Percentiles rank a stretch among this genome's conserved stretches.
Evolutionary conservation across 2,888 invertebrate species (phyloP).

Genomic region (Macrophya alboannulata): DNA sequence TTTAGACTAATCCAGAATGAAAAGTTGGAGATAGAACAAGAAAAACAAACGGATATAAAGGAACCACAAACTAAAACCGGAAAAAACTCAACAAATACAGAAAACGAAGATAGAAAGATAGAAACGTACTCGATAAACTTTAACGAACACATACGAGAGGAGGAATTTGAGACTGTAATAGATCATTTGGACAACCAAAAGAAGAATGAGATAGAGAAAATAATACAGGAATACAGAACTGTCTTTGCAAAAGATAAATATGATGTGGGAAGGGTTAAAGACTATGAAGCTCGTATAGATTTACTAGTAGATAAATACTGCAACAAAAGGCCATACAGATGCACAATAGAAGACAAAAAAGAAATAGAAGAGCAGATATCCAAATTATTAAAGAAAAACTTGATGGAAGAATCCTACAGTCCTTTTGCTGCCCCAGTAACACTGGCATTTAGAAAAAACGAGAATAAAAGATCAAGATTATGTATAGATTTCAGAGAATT

Average conservation of each 20-base stretch:
- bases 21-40: constrained; percentile 57
- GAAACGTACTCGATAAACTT: constrained; percentile 45
- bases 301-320: constrained; percentile 57
- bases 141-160: constrained; percentile 45
- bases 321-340: constrained; percentile 57
- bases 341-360: constrained; percentile 56
- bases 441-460: constrained; percentile 19
- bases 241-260: constrained; percentile 63
- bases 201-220: constrained; percentile 42
- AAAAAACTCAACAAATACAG: constrained; percentile 44
- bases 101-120: constrained; percentile 37
- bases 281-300: constrained; percentile 55
- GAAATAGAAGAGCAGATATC: constrained; percentile 58
- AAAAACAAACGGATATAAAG: constrained; percentile 46
- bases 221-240: constrained; percentile 59
- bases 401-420: constrained; percentile 60
- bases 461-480: constrained; percentile 39
- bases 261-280: constrained; percentile 55
- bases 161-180: constrained; percentile 36
- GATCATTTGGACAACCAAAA: constrained; percentile 30
- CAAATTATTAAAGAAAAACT: constrained; percentile 45
- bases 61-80: constrained; percentile 17
- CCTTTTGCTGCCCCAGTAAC: constrained; percentile 58
- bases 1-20: constrained; percentile 62
- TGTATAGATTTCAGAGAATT: too few relatives aligned